phyloP scores from a whole-genome alignment of 1,140 invertebrate species.

The Adoxophyes honmai region DNA sequence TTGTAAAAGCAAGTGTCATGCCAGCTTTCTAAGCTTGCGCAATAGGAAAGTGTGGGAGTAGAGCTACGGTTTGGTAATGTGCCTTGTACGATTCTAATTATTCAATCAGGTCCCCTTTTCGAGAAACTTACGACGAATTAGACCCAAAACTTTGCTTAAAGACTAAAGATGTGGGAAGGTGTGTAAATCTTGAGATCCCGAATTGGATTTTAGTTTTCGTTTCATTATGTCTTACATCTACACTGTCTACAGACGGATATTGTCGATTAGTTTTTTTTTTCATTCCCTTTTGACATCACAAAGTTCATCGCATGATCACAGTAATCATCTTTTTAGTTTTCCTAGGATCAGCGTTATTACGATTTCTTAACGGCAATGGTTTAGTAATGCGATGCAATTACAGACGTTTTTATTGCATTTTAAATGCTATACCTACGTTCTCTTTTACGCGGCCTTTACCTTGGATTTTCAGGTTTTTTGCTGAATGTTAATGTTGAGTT shows the following conservation, averaged over 20 bases:
- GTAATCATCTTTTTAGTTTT: conserved; percentile 5
- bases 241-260: too few relatives aligned
- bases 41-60: conserved; percentile 27
- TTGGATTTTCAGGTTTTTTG: conserved; percentile 11
- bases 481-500: background rate
- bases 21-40: conserved; percentile 25
- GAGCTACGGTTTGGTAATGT: background rate
- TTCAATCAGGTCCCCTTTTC: background rate
- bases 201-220: too few relatives aligned
- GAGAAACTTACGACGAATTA: too few relatives aligned
- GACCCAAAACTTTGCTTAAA: too few relatives aligned
- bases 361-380: conserved; percentile 4
- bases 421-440: background rate
- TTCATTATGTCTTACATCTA: too few relatives aligned
- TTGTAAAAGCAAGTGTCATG: conserved; percentile 15
- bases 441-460: conserved; percentile 12
- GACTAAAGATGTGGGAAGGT: too few relatives aligned
- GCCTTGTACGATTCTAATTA: conserved; percentile 7
- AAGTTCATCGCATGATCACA: too few relatives aligned
- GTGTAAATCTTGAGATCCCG: too few relatives aligned
- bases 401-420: background rate
- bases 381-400: conserved; percentile 9
- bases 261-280: too few relatives aligned
- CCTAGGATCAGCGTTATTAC: background rate
- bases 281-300: background rate